These are phyloP conservation scores for Andrena trimmerana DNA, from an alignment of 2,888 invertebrate genomes.

Conservation along the genomic window DNA sequence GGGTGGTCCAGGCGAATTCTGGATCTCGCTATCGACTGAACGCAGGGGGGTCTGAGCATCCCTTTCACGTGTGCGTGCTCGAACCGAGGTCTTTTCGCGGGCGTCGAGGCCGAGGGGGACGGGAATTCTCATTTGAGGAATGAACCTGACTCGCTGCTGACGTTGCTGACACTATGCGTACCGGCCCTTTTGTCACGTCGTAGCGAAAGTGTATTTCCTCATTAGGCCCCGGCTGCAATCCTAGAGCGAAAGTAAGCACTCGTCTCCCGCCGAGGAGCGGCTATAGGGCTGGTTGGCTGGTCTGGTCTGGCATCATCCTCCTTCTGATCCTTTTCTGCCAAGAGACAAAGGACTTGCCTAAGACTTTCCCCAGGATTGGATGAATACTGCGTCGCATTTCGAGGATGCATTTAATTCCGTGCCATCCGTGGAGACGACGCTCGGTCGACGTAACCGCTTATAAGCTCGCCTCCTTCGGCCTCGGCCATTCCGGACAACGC, in stretches of 20 bases:
- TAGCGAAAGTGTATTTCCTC: conserved; percentile 74
- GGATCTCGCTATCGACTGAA: conserved; percentile 28
- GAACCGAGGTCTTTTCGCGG: conserved; percentile 56
- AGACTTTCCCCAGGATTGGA: conserved; percentile 52
- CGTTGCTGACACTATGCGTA: conserved; percentile 61
- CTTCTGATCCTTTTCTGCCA: conserved; percentile 52
- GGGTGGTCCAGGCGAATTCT: conserved; percentile 53
- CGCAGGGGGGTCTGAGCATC: conserved; percentile 17
- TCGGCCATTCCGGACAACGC: conserved; percentile 16
- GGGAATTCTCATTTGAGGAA: conserved; percentile 77
- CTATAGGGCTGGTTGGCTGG: conserved; percentile 6
- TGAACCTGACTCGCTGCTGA: conserved; percentile 71
- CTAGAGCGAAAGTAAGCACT: conserved; percentile 58
- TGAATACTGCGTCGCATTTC: conserved; percentile 40
- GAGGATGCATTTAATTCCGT: conserved; percentile 48
- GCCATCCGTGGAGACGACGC: conserved; percentile 20
- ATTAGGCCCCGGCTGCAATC: conserved; percentile 69
- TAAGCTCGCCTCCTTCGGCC: conserved; percentile 8
- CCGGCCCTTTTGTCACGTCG: conserved; percentile 73
- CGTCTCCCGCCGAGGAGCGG: conserved; percentile 32
- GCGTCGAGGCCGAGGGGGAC: conserved; percentile 44
- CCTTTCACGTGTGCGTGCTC: conserved; percentile 57
- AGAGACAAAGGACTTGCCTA: conserved; percentile 42
- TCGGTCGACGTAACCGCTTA: conserved; percentile 5
- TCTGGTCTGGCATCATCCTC: conserved; percentile 18